Percentiles rank a stretch among this genome's conserved stretches.
phyloP scores from a whole-genome alignment of 2,113 vertebrate genomes.

The Stegastes partitus region DNA sequence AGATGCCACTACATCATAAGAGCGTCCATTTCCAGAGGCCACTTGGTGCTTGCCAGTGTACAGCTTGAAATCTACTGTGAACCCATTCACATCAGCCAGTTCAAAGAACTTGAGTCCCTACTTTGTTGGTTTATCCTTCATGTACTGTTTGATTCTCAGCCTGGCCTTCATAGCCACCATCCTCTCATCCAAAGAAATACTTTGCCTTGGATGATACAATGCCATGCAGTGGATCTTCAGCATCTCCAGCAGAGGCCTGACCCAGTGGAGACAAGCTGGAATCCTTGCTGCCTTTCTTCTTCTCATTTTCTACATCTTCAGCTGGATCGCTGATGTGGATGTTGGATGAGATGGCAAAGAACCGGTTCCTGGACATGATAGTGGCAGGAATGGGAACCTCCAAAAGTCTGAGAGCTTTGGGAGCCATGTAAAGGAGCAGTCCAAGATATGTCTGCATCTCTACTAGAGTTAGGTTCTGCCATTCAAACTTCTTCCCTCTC shows the following conservation, averaged over 20 bases:
- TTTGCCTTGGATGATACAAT: background rate
- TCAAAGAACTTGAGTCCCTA: background rate
- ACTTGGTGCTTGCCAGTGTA: background rate
- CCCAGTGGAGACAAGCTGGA: background rate
- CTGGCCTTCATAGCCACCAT: too few relatives aligned
- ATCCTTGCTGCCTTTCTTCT: background rate
- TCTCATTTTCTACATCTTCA: background rate
- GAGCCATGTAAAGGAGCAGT: conserved; percentile 10
- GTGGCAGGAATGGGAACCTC: background rate
- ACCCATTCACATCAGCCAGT: background rate
- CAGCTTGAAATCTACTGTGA: background rate
- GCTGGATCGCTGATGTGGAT: background rate
- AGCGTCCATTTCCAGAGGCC: background rate
- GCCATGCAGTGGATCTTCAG: background rate
- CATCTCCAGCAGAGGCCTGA: conserved; percentile 3
- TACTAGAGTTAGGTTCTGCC: background rate
- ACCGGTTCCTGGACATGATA: background rate
- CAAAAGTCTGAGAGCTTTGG: background rate
- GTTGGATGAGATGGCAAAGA: conserved; percentile 3
- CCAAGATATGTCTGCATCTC: background rate
- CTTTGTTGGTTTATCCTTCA: background rate
- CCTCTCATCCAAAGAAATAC: background rate
- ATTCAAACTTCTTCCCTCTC: background rate
- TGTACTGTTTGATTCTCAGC: too few relatives aligned
- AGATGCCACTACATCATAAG: background rate